Percentiles rank a stretch among this genome's conserved stretches.
phyloP scores from a whole-genome alignment of 1,140 invertebrate genomes.

The Oncopeltus fasciatus region DNA sequence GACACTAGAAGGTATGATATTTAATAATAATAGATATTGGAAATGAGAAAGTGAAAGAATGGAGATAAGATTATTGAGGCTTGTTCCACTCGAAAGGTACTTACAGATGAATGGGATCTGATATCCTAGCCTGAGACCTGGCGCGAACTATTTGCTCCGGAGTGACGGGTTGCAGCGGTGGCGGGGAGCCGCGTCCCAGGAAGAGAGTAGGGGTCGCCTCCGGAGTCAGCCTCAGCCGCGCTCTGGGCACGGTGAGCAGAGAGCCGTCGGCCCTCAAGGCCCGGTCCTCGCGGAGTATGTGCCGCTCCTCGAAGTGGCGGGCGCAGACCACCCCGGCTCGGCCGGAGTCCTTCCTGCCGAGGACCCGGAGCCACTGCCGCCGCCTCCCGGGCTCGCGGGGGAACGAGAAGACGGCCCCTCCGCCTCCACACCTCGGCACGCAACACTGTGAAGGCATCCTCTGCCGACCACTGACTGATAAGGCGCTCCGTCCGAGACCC shows the following conservation, averaged over 20 bases:
- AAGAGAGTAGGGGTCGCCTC: background rate
- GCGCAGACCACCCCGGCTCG: background rate
- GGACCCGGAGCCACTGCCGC: background rate
- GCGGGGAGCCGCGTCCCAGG: background rate
- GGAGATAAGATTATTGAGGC: too few relatives aligned
- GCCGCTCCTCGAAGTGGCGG: background rate
- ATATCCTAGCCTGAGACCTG: background rate
- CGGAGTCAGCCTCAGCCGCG: background rate
- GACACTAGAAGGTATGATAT: too few relatives aligned
- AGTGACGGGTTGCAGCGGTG: background rate
- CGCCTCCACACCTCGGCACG: background rate
- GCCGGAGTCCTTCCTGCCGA: background rate
- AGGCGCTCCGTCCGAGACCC: background rate
- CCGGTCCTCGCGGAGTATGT: background rate
- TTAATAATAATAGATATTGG: too few relatives aligned
- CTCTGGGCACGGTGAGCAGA: background rate
- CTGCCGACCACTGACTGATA: constrained; percentile 1
- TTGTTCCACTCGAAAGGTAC: too few relatives aligned
- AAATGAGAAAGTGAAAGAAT: too few relatives aligned
- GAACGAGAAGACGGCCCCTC: background rate
- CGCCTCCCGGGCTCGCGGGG: background rate
- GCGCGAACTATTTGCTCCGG: background rate
- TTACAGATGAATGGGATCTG: background rate
- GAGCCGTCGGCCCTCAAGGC: background rate
- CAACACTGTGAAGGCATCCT: constrained; percentile 1